Percentiles rank a stretch among this genome's conserved stretches.
phyloP scores from a whole-genome alignment of 1,140 invertebrate genomes.

The Pseudomyrmex pallidus region DNA sequence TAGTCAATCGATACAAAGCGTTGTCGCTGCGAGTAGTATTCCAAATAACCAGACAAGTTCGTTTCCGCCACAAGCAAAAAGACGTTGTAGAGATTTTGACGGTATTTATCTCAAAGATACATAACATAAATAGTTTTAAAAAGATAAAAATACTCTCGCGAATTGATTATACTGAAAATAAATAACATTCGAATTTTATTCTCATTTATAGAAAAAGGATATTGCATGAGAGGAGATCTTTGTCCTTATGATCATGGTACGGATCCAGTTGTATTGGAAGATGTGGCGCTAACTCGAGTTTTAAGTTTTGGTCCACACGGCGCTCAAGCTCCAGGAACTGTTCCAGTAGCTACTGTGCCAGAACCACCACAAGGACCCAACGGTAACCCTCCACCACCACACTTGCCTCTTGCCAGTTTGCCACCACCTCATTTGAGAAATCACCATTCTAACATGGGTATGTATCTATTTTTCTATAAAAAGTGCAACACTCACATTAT shows the following conservation, averaged over 20 bases:
- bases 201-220: slow-evolving; percentile 92
- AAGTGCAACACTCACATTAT: no score
- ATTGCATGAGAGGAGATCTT: slow-evolving; percentile 97
- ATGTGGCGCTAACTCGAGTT: slow-evolving; percentile 88
- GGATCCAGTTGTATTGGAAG: slow-evolving; percentile 97
- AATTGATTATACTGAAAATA: slow-evolving; percentile 1
- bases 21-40: slow-evolving; percentile 82
- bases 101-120: slow-evolving; percentile 82
- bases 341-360: slow-evolving; percentile 80
- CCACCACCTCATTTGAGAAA: slow-evolving; percentile 85
- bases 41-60: slow-evolving; percentile 77
- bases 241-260: slow-evolving; percentile 98
- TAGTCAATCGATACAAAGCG: slow-evolving; percentile 86
- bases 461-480: slow-evolving; percentile 3
- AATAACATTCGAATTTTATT: slow-evolving; percentile 1
- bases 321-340: slow-evolving; percentile 81
- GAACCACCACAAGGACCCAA: slow-evolving; percentile 82
- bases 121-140: background rate
- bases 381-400: slow-evolving; percentile 84
- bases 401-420: slow-evolving; percentile 84
- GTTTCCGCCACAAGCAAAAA: slow-evolving; percentile 84
- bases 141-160: background rate
- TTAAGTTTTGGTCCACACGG: slow-evolving; percentile 86
- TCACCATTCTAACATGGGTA: slow-evolving; percentile 84
- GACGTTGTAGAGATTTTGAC: slow-evolving; percentile 90